Evolutionary conservation across 2,888 invertebrate species (phyloP), one percentile per base, ranked within the genome.

Genomic region (Folsomia manolachei): DNA sequence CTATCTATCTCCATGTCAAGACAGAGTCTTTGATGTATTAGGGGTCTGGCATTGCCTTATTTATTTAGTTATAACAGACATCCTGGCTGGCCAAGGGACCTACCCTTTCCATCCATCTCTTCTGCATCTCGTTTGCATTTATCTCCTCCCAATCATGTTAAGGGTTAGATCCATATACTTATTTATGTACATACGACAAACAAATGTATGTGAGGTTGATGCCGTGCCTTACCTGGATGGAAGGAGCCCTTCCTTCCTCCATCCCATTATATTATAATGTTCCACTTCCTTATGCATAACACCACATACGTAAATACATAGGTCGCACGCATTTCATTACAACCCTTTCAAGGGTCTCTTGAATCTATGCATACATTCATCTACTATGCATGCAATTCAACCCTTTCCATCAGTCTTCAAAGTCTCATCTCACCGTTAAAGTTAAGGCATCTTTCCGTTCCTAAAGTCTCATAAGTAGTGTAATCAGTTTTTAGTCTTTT

Each of bases 231-330:
- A 56, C 56, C 56, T 56, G 56, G 56, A 56, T 14, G 56, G 39
- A 39, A 7, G 4, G 11, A n/a, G 4, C 56, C 56, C 56, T 56
- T 56, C 56, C 56, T 21, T 4, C 56, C 19, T 19, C 18, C 19
- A 21, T 18, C 56, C 56, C 56, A 18, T 21, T 56, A 56, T 56
- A 56, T 56, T 56, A 56, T 56, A 56, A 56, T 56, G 56, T 56
- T 19, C 56, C 18, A 56, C 56, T 56, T 56, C 56, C 56, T 56
- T 56, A 56, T 56, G 56, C 56, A 56, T 56, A 56, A 56, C 56
- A 56, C 56, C 56, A 56, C 56, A 56, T 56, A 18, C 39, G 14
- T 39, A 14, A 39, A 39, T 39, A n/a, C n/a, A n/a, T n/a, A n/a
- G n/a, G n/a, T n/a, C n/a, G n/a, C n/a, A n/a, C 56, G 18, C 7